These are phyloP conservation scores for Noctua comes DNA, from an alignment of 2,888 invertebrate genomes.

Conservation along the genomic window DNA sequence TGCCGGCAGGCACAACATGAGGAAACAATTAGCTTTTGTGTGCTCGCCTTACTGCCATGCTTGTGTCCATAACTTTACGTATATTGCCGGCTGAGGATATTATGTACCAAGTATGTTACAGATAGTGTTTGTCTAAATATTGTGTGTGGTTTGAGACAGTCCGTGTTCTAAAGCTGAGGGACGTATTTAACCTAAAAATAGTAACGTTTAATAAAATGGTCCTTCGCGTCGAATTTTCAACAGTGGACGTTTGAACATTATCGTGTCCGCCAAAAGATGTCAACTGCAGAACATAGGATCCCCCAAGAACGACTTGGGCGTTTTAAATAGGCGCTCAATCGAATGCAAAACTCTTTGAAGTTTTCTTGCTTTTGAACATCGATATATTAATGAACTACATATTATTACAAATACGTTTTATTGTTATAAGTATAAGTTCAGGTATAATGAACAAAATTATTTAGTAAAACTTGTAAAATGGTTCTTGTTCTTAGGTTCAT, in stretches of 20 bases:
- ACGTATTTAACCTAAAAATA: neutral
- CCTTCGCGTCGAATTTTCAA: neutral
- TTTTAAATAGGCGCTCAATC: neutral
- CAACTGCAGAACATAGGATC: neutral
- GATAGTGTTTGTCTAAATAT: conserved; percentile 11
- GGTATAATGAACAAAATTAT: neutral
- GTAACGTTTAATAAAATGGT: neutral
- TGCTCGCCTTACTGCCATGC: conserved; percentile 49
- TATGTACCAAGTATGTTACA: conserved; percentile 6
- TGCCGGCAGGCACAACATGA: conserved; percentile 38
- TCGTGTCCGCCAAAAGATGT: neutral
- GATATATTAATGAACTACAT: neutral
- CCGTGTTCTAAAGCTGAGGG: neutral
- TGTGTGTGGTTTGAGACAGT: neutral
- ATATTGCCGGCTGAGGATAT: conserved; percentile 39
- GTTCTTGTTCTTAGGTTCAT: fast-evolving
- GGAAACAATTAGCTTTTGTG: conserved; percentile 65
- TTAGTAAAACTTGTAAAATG: neutral
- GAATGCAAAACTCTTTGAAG: neutral
- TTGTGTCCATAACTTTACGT: conserved; percentile 48
- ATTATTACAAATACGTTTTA: neutral
- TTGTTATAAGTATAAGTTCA: neutral
- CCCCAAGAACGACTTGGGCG: neutral
- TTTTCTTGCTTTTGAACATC: neutral
- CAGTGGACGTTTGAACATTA: neutral